phyloP scores from a whole-genome alignment of 1,140 invertebrate genomes.

The Uloborus diversus region DNA sequence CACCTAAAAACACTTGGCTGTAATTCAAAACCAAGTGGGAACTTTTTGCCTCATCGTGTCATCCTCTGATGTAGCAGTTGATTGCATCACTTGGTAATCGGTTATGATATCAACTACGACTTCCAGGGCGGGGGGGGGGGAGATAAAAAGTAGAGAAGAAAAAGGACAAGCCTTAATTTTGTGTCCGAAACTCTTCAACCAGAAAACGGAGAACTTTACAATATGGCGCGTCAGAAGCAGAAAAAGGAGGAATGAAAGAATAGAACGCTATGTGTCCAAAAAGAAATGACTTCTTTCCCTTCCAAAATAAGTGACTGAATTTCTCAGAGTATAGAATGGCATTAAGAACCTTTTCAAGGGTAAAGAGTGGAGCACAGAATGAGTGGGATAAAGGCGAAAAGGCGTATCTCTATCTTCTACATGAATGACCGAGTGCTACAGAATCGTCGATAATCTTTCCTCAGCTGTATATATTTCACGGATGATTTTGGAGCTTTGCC shows the following conservation, averaged over 20 bases:
- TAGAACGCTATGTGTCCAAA: neutral
- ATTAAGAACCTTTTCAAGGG: conserved; percentile 47
- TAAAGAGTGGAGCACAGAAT: conserved; percentile 26
- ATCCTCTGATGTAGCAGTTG: neutral
- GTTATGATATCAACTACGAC: conserved; percentile 6
- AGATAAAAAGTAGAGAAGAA: no score
- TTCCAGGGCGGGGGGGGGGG: neutral
- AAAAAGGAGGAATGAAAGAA: neutral
- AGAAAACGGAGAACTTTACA: conserved; percentile 27
- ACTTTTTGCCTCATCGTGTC: neutral
- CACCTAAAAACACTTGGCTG: neutral
- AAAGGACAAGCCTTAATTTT: conserved; percentile 27
- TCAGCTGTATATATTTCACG: conserved; percentile 56
- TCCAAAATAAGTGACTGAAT: conserved; percentile 31
- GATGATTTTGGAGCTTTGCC: conserved; percentile 50
- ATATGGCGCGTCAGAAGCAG: conserved; percentile 22
- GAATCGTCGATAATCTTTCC: conserved; percentile 51
- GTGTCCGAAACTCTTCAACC: conserved; percentile 17
- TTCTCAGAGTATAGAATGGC: conserved; percentile 46
- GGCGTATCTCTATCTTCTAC: conserved; percentile 45
- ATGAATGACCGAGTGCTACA: conserved; percentile 27
- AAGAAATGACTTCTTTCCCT: conserved; percentile 43
- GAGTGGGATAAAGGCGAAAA: conserved; percentile 49
- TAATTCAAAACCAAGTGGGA: conserved; percentile 5
- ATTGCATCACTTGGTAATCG: neutral